Evolutionary conservation across 2,797 vertebrate species (phyloP), one percentile per base, ranked within the genome.

Genomic region (Buphagus erythrorhynchus): DNA sequence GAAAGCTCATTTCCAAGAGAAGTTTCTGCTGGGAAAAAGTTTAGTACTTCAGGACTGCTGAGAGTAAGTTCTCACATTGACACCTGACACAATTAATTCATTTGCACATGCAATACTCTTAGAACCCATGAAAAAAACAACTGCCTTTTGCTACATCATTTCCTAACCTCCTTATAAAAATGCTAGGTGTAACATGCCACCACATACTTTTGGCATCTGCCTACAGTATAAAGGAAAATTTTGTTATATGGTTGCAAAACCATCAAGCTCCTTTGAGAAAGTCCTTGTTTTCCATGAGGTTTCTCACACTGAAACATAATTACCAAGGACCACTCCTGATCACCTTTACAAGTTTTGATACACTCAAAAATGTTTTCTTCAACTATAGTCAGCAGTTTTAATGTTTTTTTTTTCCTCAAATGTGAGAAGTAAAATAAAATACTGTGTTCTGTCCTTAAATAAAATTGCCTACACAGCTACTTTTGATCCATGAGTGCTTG

Each of bases 351-450:
- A 55, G n/a, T 59, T 73, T 28, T 36, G 43, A 79, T 91, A 94
- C 10, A 45, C 77, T 95, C 94, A 68, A 72, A 96, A 96, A 95
- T 52, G 55, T 63, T 95, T 96, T 75, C 62, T 93, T 91, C 84
- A 95, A 80, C 80, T 90, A 40, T 2, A 67, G 69, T 42, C 33
- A 38, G 52, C 65, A 52, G 35, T 95, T 95, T 90, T 57, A 86
- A 87, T 24, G 49, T 43, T 3, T 19, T 52, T 88, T 71, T 92
- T 61, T 74, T 35, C 31, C 76, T 77, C 62, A 80, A 69, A 71
- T 74, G 45, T 45, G 63, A 89, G 58, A 96, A 95, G 31, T 58
- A 76, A 89, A 95, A 75, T 61, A 76, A 58, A 46, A 59, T n/a
- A 79, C 71, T 18, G 1, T 55, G 45, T 80, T 95, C 63, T 72